phyloP scores from a whole-genome alignment of 2,888 invertebrate genomes.

The Phragmatobia fuliginosa region DNA sequence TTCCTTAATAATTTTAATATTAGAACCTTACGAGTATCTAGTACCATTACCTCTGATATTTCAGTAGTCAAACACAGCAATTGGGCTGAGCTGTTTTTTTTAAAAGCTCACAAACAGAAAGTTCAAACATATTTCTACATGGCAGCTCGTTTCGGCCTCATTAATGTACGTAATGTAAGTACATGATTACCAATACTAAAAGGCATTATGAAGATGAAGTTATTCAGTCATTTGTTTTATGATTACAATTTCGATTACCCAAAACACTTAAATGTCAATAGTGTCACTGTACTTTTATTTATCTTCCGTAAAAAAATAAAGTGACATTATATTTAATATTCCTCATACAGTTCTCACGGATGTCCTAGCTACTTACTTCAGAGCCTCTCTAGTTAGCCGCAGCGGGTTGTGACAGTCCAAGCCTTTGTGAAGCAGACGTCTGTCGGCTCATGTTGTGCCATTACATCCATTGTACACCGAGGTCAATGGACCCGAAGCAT shows the following conservation, averaged over 20 bases:
- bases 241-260: too few relatives aligned
- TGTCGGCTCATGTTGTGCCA: slow-evolving; percentile 64
- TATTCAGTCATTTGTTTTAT: too few relatives aligned
- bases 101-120: too few relatives aligned
- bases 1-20: background rate
- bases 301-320: background rate
- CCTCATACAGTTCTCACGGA: slow-evolving; percentile 4
- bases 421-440: slow-evolving; percentile 64
- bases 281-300: too few relatives aligned
- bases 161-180: too few relatives aligned
- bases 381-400: slow-evolving; percentile 57
- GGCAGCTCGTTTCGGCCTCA: too few relatives aligned
- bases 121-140: too few relatives aligned
- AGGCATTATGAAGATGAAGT: too few relatives aligned
- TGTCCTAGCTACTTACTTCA: slow-evolving; percentile 54
- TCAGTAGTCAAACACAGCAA: background rate
- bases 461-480: slow-evolving; percentile 68
- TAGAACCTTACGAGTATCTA: too few relatives aligned
- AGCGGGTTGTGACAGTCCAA: slow-evolving; percentile 63
- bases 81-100: too few relatives aligned
- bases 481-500: slow-evolving; percentile 62
- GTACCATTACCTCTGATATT: background rate
- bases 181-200: too few relatives aligned
- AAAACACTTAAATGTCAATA: too few relatives aligned
- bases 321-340: background rate